Conservation (phyloP, 2,888 invertebrate species). For the Spilosoma lubricipeda region DNA sequence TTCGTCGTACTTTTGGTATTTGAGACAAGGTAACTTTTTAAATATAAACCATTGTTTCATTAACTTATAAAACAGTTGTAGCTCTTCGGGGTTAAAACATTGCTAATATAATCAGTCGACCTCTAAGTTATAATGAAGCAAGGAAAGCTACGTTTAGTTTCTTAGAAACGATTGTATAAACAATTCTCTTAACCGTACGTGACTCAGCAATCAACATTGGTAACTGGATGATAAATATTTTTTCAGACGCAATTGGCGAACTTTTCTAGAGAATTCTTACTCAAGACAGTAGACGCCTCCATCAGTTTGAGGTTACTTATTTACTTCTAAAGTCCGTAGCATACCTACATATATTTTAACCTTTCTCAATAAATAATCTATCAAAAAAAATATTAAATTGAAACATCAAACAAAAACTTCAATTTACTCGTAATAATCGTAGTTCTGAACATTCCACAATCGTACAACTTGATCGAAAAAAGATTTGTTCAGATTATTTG, state of each 20-base stretch:
- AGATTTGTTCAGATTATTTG: background rate
- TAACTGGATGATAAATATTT: background rate
- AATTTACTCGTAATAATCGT: too few species aligned
- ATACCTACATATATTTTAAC: too few species aligned
- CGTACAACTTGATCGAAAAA: background rate
- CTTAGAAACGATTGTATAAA: constrained; percentile 1
- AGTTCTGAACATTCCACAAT: too few species aligned
- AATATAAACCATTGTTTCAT: background rate
- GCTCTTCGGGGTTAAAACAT: background rate
- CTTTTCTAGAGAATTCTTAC: too few species aligned
- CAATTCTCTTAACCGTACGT: constrained; percentile 3
- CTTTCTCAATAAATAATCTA: too few species aligned
- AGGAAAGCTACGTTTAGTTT: background rate
- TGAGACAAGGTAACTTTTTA: background rate
- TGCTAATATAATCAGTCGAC: background rate
- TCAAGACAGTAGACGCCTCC: background rate
- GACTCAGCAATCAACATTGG: background rate
- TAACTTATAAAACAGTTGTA: background rate
- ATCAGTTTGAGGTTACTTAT: background rate
- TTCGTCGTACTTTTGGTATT: background rate
- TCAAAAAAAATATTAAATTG: too few species aligned
- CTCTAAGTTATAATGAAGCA: constrained; percentile 4
- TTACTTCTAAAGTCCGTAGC: too few species aligned
- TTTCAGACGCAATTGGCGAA: background rate
- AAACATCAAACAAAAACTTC: too few species aligned